phyloP scores from a whole-genome alignment of 2,888 invertebrate species.

The Taphrorychus bicolor region DNA sequence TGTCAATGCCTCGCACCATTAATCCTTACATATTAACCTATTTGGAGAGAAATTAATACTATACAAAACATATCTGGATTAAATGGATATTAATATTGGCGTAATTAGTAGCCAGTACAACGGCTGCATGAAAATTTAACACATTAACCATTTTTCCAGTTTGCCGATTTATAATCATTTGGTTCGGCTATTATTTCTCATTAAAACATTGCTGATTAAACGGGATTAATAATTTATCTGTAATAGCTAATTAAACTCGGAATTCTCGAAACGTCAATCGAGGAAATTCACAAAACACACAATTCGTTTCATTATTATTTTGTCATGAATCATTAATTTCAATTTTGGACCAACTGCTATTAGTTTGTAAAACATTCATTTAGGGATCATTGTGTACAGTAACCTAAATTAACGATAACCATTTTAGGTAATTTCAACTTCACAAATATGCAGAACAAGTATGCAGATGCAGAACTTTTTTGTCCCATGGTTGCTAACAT shows the following conservation, averaged over 20 bases:
- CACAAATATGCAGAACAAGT: no score
- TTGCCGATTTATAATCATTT: background rate
- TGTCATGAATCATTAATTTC: background rate
- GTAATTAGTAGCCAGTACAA: background rate
- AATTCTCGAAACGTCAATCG: background rate
- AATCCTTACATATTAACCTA: background rate
- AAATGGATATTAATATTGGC: background rate
- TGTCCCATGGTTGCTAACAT: no score
- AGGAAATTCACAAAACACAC: background rate
- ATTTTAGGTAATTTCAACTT: no score
- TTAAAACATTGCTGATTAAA: constrained; percentile 4
- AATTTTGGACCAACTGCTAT: background rate
- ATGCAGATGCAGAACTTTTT: no score
- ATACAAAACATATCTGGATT: background rate
- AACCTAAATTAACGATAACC: no score
- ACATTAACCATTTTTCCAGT: background rate
- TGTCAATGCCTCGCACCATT: background rate
- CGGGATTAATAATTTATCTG: background rate
- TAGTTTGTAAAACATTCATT: no score
- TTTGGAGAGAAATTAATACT: background rate
- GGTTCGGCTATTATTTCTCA: constrained; percentile 1
- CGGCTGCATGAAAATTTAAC: background rate
- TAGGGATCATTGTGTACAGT: no score
- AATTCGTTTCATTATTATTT: background rate
- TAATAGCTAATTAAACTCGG: background rate